A percentile compares a stretch with the other conserved stretches of the same genome.
Conservation (phyloP, 1,140 invertebrate species). For the Drosophila tristis region DNA sequence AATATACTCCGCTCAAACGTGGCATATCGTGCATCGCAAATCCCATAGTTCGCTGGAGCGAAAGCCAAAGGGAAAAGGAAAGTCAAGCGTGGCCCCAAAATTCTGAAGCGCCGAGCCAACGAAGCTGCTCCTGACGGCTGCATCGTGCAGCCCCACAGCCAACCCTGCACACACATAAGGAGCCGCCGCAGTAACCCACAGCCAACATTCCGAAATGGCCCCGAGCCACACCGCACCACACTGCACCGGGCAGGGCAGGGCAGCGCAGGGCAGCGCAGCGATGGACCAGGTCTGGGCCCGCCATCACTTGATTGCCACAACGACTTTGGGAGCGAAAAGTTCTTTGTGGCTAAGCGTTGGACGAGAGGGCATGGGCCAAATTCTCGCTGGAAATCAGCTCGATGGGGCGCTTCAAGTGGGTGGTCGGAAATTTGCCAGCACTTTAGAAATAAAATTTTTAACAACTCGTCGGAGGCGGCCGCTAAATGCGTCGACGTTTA, state of each 20-base stretch:
- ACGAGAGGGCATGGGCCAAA: slow-evolving; percentile 21
- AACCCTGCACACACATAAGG: slow-evolving; percentile 2
- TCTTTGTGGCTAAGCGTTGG: slow-evolving; percentile 61
- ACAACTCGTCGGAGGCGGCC: slow-evolving; percentile 73
- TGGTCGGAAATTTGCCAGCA: slow-evolving; percentile 74
- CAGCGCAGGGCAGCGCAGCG: too few relatives aligned
- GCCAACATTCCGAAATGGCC: slow-evolving; percentile 8
- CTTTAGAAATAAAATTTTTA: slow-evolving; percentile 79
- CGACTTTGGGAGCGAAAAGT: slow-evolving; percentile 72
- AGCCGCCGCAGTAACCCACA: background rate
- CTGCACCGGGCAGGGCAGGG: background rate
- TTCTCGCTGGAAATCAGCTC: slow-evolving; percentile 43
- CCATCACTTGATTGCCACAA: slow-evolving; percentile 72
- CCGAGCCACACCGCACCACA: slow-evolving; percentile 5
- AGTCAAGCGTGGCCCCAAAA: slow-evolving; percentile 59
- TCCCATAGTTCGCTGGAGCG: slow-evolving; percentile 35
- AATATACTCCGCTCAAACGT: too few relatives aligned
- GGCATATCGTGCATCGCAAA: slow-evolving; percentile 7
- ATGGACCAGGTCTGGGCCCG: background rate
- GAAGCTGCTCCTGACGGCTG: slow-evolving; percentile 65
- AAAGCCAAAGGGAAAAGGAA: slow-evolving; percentile 42
- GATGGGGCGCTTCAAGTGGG: slow-evolving; percentile 50
- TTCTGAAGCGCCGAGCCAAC: slow-evolving; percentile 19
- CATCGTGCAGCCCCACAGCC: slow-evolving; percentile 14
- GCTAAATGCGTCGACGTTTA: slow-evolving; percentile 78